phyloP scores from a whole-genome alignment of 2,797 vertebrate species.

The Melanotaenia boesemani region DNA sequence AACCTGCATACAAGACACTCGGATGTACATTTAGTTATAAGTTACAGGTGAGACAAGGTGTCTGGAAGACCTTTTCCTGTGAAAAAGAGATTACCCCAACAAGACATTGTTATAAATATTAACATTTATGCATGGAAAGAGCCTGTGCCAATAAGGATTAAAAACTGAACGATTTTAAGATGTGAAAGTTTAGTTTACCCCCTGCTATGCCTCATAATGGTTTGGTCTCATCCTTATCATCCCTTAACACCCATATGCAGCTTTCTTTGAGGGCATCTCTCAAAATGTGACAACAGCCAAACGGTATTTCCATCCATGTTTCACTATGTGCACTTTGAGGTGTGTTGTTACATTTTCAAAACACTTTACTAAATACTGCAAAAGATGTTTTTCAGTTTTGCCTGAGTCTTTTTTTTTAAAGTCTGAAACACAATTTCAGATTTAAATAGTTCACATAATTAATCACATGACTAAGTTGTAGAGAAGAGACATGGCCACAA shows the following conservation, averaged over 20 bases:
- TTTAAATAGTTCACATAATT: neutral
- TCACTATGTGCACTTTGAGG: neutral
- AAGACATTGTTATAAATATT: neutral
- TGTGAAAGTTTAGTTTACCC: neutral
- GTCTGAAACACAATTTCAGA: neutral
- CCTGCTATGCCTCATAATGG: neutral
- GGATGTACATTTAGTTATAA: slow-evolving; percentile 13
- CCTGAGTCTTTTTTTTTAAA: neutral
- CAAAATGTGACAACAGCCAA: neutral
- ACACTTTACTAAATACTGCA: neutral
- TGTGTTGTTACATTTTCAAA: neutral
- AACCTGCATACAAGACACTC: neutral
- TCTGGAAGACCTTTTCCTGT: neutral
- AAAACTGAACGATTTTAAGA: neutral
- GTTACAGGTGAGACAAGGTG: neutral
- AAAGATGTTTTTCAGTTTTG: neutral
- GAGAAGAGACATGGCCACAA: neutral
- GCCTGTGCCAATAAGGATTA: neutral
- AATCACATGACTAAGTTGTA: neutral
- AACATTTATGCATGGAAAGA: neutral
- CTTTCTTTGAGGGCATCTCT: neutral
- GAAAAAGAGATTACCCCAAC: neutral
- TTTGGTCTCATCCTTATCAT: slow-evolving; percentile 6
- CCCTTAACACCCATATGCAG: neutral
- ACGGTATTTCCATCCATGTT: neutral